Evolutionary conservation across 2,888 invertebrate species (phyloP).

Genomic region (Cecidostiba fungosa): DNA sequence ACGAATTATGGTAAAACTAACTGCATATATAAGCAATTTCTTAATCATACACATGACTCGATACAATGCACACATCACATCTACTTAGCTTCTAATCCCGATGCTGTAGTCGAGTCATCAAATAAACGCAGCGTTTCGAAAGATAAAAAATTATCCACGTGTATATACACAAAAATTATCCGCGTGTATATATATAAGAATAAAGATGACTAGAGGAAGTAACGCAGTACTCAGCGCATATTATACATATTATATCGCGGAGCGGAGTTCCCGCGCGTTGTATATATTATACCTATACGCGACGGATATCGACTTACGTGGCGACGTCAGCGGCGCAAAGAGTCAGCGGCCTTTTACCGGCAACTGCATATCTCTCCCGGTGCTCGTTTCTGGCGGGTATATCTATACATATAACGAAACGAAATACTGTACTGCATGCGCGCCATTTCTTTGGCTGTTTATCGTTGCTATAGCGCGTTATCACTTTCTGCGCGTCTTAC

Average conservation of each 20-base stretch:
- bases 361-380: constrained; percentile 13
- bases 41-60: too few relatives aligned
- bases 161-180: not conserved
- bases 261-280: not conserved
- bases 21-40: not conserved
- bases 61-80: not conserved
- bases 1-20: not conserved
- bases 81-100: not conserved
- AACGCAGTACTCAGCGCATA: constrained; percentile 10
- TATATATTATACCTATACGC: not conserved
- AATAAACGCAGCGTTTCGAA: not conserved
- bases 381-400: not conserved
- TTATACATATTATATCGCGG: not conserved
- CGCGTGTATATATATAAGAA: not conserved
- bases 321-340: not conserved
- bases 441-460: not conserved
- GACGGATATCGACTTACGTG: constrained; percentile 41
- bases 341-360: constrained; percentile 26
- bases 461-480: not conserved
- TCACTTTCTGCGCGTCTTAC: not conserved
- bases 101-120: constrained; percentile 3
- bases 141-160: not conserved
- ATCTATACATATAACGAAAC: not conserved
- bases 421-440: too few relatives aligned
- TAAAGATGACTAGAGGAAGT: constrained; percentile 35